Conservation (phyloP, 2,113 vertebrate species). For the Passer montanus region DNA sequence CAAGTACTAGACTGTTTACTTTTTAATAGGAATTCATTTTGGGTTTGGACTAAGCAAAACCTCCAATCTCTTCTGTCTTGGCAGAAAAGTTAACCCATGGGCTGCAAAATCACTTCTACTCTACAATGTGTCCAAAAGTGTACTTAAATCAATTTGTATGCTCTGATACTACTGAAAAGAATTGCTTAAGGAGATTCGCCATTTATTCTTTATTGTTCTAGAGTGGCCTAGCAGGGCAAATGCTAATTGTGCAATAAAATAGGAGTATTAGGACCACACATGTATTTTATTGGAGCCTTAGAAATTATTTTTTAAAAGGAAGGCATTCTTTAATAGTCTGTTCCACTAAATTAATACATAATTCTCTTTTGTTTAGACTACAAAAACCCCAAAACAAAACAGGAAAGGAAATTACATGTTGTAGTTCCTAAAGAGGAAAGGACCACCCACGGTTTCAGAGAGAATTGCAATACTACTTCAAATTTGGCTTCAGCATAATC, state of each 20-base stretch:
- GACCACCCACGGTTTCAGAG: constrained; percentile 22
- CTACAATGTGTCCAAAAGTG: constrained; percentile 68
- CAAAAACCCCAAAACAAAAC: background rate
- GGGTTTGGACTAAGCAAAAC: constrained; percentile 51
- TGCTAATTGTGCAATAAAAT: constrained; percentile 42
- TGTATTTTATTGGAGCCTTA: background rate
- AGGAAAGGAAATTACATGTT: background rate
- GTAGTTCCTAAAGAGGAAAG: background rate
- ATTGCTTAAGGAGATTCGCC: constrained; percentile 38
- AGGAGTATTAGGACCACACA: constrained; percentile 21
- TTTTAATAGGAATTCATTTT: constrained; percentile 41
- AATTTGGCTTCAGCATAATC: background rate
- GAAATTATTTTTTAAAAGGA: constrained; percentile 8
- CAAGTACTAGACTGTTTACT: background rate
- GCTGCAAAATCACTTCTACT: constrained; percentile 67
- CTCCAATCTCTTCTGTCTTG: constrained; percentile 40
- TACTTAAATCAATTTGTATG: constrained; percentile 75
- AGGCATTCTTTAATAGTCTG: background rate
- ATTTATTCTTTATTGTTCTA: background rate
- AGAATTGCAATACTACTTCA: background rate
- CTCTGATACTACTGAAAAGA: constrained; percentile 51
- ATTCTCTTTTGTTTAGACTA: background rate
- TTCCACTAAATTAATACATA: constrained; percentile 5
- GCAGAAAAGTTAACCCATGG: constrained; percentile 55
- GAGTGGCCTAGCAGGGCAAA: constrained; percentile 6